Conservation (phyloP, 2,888 invertebrate genomes). For the Drosophila suboccidentalis region DNA sequence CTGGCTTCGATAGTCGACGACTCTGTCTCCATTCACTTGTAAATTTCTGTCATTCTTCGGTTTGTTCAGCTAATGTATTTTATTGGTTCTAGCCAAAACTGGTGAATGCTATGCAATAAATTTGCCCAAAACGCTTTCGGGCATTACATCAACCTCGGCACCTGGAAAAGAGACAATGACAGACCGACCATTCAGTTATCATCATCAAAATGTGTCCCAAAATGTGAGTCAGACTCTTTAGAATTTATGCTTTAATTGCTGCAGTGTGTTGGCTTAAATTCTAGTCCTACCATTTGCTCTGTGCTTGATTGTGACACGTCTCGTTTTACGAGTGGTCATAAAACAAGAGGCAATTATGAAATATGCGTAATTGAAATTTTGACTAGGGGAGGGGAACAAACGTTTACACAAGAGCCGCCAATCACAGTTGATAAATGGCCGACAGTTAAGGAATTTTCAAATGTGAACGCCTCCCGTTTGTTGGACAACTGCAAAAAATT, state of each 20-base stretch:
- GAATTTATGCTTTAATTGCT: slow-evolving; percentile 35
- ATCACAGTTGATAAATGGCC: slow-evolving; percentile 34
- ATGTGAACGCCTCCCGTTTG: slow-evolving; percentile 21
- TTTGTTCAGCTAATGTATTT: slow-evolving; percentile 56
- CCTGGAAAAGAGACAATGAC: slow-evolving; percentile 11
- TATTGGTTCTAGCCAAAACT: slow-evolving; percentile 40
- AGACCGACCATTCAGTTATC: slow-evolving; percentile 15
- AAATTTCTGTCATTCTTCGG: slow-evolving; percentile 33
- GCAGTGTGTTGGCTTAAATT: slow-evolving; percentile 22
- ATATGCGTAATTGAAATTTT: slow-evolving; percentile 41
- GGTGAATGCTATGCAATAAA: slow-evolving; percentile 50
- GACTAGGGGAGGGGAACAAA: not conserved
- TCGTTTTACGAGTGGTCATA: slow-evolving; percentile 27
- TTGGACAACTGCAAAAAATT: slow-evolving; percentile 48
- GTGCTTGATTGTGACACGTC: slow-evolving; percentile 20
- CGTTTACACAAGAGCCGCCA: slow-evolving; percentile 13
- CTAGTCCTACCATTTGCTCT: slow-evolving; percentile 1
- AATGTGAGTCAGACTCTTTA: slow-evolving; percentile 1
- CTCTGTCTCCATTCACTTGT: slow-evolving; percentile 48
- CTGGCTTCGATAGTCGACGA: slow-evolving; percentile 6
- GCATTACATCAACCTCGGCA: slow-evolving; percentile 45
- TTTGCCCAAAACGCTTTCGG: slow-evolving; percentile 23
- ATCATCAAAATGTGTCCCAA: slow-evolving; percentile 5
- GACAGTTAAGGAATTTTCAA: slow-evolving; percentile 14
- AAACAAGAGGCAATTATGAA: slow-evolving; percentile 27